Conservation (phyloP, 2,888 invertebrate genomes). For the Brachylomia viminalis region DNA sequence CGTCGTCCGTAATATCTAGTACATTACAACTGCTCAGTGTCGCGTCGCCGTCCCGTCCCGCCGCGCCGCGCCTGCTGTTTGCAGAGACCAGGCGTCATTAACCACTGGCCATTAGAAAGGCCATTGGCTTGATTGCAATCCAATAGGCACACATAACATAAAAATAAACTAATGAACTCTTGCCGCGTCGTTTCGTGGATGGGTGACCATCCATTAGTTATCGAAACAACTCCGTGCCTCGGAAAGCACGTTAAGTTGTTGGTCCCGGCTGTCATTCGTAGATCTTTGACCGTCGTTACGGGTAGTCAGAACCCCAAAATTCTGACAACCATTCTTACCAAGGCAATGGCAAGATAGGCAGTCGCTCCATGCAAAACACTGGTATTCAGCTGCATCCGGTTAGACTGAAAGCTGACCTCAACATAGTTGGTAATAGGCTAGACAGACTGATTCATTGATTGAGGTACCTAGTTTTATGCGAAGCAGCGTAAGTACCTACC, state of each 20-base stretch:
- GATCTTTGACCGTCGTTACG: not conserved
- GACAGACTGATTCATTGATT: not conserved
- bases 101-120: not conserved
- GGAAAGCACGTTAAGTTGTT: not conserved
- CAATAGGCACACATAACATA: not conserved
- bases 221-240: not conserved
- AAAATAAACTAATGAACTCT: no score
- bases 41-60: no score
- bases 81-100: not conserved
- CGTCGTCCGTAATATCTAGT: no score
- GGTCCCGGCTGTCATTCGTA: not conserved
- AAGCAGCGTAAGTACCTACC: not conserved
- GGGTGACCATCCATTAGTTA: not conserved
- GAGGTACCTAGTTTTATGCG: no score
- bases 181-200: not conserved
- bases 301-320: not conserved
- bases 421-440: not conserved
- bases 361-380: not conserved
- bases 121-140: not conserved
- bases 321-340: not conserved
- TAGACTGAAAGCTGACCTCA: not conserved
- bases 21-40: no score
- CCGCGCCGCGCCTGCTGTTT: no score
- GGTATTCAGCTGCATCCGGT: not conserved
- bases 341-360: not conserved